These are phyloP conservation scores for Oryzaephilus surinamensis DNA, from an alignment of 1,140 invertebrate species.

Conservation along the genomic window DNA sequence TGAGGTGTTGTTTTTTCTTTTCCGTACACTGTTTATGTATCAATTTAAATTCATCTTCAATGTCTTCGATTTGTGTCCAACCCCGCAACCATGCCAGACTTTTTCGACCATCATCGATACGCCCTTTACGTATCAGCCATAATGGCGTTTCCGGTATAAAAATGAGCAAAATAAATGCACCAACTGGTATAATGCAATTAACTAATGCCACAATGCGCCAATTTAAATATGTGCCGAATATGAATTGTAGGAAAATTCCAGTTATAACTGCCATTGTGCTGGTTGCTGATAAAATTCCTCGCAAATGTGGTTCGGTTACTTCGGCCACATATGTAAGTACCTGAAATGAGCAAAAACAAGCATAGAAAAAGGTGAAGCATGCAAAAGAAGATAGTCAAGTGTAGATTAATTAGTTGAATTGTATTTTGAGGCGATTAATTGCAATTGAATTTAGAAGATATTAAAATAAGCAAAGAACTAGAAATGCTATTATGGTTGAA, in stretches of 20 bases:
- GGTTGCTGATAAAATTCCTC: constrained; percentile 61
- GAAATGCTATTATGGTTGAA: no score
- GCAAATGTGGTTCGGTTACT: constrained; percentile 62
- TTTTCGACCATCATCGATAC: constrained; percentile 46
- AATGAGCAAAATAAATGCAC: constrained; percentile 51
- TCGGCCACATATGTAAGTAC: constrained; percentile 71
- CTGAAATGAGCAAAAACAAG: constrained; percentile 33
- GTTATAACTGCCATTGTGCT: constrained; percentile 60
- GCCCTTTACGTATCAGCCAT: constrained; percentile 56
- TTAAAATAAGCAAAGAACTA: no score
- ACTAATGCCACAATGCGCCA: constrained; percentile 60
- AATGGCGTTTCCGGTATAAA: constrained; percentile 68
- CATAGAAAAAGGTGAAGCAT: no score
- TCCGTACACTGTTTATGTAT: constrained; percentile 31
- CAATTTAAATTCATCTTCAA: constrained; percentile 43
- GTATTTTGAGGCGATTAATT: no score
- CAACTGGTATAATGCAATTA: constrained; percentile 53
- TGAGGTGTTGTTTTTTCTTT: neutral
- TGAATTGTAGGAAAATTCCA: constrained; percentile 58
- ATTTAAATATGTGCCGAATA: constrained; percentile 53
- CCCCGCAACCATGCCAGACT: constrained; percentile 55
- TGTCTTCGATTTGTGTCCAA: constrained; percentile 43
- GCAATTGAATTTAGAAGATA: no score
- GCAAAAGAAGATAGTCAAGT: no score
- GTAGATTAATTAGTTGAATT: no score